A percentile compares a stretch with the other conserved stretches of the same genome.
These are phyloP conservation scores for Cichlasoma orientale DNA, from an alignment of 2,797 vertebrate species.

Conservation along the genomic window DNA sequence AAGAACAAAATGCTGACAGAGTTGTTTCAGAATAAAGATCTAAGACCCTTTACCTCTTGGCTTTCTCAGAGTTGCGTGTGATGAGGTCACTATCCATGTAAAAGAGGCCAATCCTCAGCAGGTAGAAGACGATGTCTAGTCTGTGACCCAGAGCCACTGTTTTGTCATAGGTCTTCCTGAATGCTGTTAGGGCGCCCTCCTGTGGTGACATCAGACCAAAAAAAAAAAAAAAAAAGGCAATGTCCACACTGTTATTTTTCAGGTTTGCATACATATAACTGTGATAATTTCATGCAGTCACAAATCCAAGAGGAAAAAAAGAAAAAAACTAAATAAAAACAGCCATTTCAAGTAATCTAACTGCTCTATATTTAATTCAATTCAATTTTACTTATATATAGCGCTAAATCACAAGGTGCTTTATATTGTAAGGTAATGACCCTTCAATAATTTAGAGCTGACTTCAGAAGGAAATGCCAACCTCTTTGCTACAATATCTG, in stretches of 20 bases:
- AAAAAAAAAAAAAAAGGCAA: not conserved
- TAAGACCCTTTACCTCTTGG: slow-evolving; percentile 87
- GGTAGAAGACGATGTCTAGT: slow-evolving; percentile 96
- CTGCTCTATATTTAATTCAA: not conserved
- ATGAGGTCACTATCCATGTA: slow-evolving; percentile 99
- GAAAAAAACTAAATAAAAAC: not conserved
- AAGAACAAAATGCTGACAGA: fast-evolving
- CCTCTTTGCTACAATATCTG: not conserved
- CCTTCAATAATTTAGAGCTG: not conserved
- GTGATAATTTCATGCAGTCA: not conserved
- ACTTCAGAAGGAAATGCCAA: not conserved
- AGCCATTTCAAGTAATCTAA: not conserved
- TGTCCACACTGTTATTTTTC: not conserved
- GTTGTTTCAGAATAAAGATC: not conserved
- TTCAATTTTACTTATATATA: too few species aligned
- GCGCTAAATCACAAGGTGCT: too few species aligned
- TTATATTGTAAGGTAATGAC: too few species aligned
- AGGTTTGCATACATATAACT: not conserved
- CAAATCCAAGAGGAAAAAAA: not conserved
- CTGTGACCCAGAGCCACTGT: slow-evolving; percentile 96
- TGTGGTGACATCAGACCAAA: slow-evolving; percentile 59
- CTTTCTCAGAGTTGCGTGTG: slow-evolving; percentile 97
- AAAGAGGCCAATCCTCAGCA: slow-evolving; percentile 95
- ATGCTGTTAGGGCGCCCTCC: slow-evolving; percentile 94
- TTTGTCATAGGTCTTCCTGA: slow-evolving; percentile 98